phyloP scores from a whole-genome alignment of 2,113 vertebrate genomes.

The Dromas ardeola region DNA sequence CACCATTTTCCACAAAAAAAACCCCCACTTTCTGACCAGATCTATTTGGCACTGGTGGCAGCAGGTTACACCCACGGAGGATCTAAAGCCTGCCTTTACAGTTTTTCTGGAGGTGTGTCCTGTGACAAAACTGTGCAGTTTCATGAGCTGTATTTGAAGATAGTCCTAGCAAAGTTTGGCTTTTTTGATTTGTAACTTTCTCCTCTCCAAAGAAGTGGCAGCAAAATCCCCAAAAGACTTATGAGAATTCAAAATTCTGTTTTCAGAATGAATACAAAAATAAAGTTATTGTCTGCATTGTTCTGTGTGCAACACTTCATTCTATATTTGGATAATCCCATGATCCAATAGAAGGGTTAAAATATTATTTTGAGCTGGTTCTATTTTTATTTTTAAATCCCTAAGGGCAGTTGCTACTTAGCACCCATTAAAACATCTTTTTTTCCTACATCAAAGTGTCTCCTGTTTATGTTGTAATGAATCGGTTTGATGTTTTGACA shows the following conservation, averaged over 20 bases:
- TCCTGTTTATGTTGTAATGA: slow-evolving; percentile 47
- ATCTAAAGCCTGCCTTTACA: neutral
- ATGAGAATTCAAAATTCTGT: neutral
- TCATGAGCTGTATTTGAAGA: neutral
- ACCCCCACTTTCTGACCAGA: neutral
- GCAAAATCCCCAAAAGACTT: neutral
- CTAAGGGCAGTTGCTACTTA: slow-evolving; percentile 48
- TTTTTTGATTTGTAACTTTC: neutral
- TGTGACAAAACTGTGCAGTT: neutral
- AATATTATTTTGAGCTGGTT: neutral
- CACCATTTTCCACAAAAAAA: neutral
- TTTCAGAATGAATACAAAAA: neutral
- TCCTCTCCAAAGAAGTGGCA: neutral
- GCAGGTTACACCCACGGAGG: neutral
- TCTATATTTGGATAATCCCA: neutral
- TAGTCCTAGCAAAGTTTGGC: neutral
- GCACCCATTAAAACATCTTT: slow-evolving; percentile 50
- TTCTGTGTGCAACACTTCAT: neutral
- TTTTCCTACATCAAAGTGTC: slow-evolving; percentile 55
- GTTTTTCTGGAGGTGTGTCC: neutral
- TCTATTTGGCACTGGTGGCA: neutral
- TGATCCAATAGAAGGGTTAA: slow-evolving; percentile 8
- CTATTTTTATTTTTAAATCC: slow-evolving; percentile 59
- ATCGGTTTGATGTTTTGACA: slow-evolving; percentile 52
- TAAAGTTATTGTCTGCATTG: neutral